These are phyloP conservation scores for Spizella passerina DNA, from an alignment of 2,797 vertebrate species.

Conservation along the genomic window DNA sequence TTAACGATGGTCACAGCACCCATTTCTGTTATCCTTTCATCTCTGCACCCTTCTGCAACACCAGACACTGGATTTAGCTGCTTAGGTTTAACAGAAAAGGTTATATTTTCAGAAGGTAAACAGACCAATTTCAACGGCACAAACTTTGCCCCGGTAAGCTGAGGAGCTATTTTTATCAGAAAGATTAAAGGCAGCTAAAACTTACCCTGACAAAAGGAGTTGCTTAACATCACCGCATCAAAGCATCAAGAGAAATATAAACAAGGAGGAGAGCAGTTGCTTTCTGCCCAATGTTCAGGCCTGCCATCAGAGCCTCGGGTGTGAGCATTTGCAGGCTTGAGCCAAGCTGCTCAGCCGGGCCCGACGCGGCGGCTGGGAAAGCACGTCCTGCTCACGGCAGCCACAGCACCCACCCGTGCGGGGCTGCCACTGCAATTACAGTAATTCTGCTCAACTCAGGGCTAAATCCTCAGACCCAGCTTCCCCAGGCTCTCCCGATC, in stretches of 20 bases:
- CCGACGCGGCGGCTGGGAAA: not conserved
- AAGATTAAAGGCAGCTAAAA: constrained; percentile 52
- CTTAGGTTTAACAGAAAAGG: not conserved
- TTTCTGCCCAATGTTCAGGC: not conserved
- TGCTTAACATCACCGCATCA: constrained; percentile 26
- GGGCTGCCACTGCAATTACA: not conserved
- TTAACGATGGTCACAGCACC: not conserved
- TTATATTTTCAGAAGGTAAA: not conserved
- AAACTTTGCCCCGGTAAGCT: not conserved
- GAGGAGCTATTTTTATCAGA: constrained; percentile 44
- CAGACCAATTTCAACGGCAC: not conserved
- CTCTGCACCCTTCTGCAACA: not conserved
- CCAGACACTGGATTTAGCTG: not conserved
- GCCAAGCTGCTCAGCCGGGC: not conserved
- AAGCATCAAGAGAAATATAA: not conserved
- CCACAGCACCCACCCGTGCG: not conserved
- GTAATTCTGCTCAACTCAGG: not conserved
- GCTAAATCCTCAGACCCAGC: not conserved
- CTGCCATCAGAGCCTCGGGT: not conserved
- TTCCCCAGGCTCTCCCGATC: not conserved
- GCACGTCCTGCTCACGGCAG: not conserved
- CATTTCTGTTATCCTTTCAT: not conserved
- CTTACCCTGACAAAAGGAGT: constrained; percentile 34
- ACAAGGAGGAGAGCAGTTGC: not conserved
- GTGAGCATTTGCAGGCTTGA: not conserved